Base-by-base conservation (phyloP, 2,113 vertebrate genomes). In the Bettongia penicillata region DNA sequence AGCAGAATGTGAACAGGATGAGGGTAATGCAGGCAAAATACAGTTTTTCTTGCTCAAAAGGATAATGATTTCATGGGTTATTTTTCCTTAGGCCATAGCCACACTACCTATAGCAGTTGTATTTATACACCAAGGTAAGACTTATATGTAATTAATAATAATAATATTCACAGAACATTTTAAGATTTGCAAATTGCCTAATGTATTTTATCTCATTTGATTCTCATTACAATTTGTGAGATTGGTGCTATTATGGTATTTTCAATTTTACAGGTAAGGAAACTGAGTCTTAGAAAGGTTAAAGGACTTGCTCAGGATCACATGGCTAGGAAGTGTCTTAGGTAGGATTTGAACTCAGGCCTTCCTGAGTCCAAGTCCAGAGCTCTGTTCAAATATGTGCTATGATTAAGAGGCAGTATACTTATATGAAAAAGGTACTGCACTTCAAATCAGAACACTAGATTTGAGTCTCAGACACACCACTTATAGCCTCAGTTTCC, bases 31-130 rank as follows among this genome's bases (percentile, higher is more conserved):
- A 94, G 90, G 51, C 19, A 91, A 95, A 93, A 95, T 92, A 3
- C 31, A 96, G 1, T 52, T 96, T 94, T 94, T 51, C 51, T 96
- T 91, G 51, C 93, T 14, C 93, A 96, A 96, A 94, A n/a, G 95
- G 55, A 2, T 16, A 92, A 43, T 94, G 91, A 95, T 11, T 51
- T 51, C 9, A 2, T 25, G 90, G 57, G 28, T 52, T 3, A 68
- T 31, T 84, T 84, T 16, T 51, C 51, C 9, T 5, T 28, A 91
- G 53, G 23, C 84, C 3, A 53, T 43, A 61, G 48, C 28, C 53
- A 0, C 93, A 84, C 51, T 95, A 51, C 48, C 53, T 94, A 91
- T 1, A 92, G 68, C n/a, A 84, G 68, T 43, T 84, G 19, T 43
- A 43, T 84, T 84, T 84, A 84, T 84, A 84, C 6, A 43, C 19